phyloP scores from a whole-genome alignment of 2,888 invertebrate species.

The Gonocerus acuteangulatus region DNA sequence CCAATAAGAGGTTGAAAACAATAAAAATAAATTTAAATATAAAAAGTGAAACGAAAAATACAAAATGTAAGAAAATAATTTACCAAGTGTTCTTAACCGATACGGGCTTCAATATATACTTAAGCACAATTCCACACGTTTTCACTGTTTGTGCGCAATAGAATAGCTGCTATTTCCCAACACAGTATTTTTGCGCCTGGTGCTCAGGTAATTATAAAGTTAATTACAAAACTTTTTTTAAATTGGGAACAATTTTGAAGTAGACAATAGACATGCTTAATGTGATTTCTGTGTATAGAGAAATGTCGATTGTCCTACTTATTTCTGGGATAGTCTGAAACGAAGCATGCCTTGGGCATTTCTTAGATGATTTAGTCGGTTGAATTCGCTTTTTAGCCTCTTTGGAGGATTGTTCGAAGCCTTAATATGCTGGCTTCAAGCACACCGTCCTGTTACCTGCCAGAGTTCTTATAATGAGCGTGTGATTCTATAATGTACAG shows the following conservation, averaged over 20 bases:
- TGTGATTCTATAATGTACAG: neutral
- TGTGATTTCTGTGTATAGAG: slow-evolving; percentile 32
- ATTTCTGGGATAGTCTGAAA: slow-evolving; percentile 1
- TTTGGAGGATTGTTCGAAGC: neutral
- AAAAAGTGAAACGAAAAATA: neutral
- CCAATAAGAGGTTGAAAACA: neutral
- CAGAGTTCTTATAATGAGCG: neutral
- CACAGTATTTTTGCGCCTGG: slow-evolving; percentile 29
- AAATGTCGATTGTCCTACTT: slow-evolving; percentile 20
- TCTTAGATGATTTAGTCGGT: neutral
- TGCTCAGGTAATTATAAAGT: slow-evolving; percentile 30
- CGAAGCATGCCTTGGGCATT: neutral
- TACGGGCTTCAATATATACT: slow-evolving; percentile 28
- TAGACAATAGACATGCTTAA: slow-evolving; percentile 36
- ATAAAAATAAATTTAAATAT: neutral
- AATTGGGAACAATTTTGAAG: slow-evolving; percentile 36
- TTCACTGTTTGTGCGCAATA: slow-evolving; percentile 20
- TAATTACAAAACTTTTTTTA: slow-evolving; percentile 31
- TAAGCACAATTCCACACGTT: slow-evolving; percentile 17
- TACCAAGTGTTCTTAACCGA: slow-evolving; percentile 34
- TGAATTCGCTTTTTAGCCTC: slow-evolving; percentile 1
- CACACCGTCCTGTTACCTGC: slow-evolving; percentile 1
- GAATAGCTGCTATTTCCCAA: slow-evolving; percentile 31
- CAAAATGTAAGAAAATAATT: neutral
- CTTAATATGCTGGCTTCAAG: neutral